Conservation (phyloP, 2,888 invertebrate genomes). For the Ditula angustiorana region DNA sequence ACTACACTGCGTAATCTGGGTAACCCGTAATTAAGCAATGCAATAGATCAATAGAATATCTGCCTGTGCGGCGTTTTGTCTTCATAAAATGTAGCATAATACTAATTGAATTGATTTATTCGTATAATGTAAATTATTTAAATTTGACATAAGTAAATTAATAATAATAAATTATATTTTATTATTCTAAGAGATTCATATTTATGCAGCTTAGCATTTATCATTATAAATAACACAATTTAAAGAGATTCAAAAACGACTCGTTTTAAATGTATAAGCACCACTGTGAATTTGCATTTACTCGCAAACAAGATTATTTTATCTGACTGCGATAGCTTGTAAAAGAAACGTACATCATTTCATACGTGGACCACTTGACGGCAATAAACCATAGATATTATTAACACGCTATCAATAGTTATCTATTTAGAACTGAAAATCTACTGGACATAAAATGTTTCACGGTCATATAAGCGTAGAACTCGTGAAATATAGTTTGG, state of each 20-base stretch:
- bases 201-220: slow-evolving; percentile 35
- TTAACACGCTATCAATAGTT: slow-evolving; percentile 9
- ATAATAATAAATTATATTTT: slow-evolving; percentile 40
- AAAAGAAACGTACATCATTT: slow-evolving; percentile 31
- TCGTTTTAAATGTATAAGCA: slow-evolving; percentile 4
- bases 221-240: slow-evolving; percentile 7
- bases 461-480: not conserved
- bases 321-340: slow-evolving; percentile 10
- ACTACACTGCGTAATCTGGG: slow-evolving; percentile 13
- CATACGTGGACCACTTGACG: slow-evolving; percentile 51
- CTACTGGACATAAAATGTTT: not conserved
- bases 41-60: slow-evolving; percentile 12
- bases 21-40: slow-evolving; percentile 24
- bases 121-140: slow-evolving; percentile 32
- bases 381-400: slow-evolving; percentile 46
- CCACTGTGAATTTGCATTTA: slow-evolving; percentile 33
- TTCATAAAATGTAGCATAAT: slow-evolving; percentile 10
- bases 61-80: slow-evolving; percentile 10
- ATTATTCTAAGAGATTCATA: slow-evolving; percentile 39
- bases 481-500: not conserved
- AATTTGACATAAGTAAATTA: slow-evolving; percentile 42
- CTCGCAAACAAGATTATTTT: slow-evolving; percentile 1
- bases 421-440: not conserved
- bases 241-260: slow-evolving; percentile 10
- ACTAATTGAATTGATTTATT: slow-evolving; percentile 14